A percentile compares a stretch with the other conserved stretches of the same genome.
Evolutionary conservation across 1,140 invertebrate species (phyloP).

Genomic region (Heterodera carotae): DNA sequence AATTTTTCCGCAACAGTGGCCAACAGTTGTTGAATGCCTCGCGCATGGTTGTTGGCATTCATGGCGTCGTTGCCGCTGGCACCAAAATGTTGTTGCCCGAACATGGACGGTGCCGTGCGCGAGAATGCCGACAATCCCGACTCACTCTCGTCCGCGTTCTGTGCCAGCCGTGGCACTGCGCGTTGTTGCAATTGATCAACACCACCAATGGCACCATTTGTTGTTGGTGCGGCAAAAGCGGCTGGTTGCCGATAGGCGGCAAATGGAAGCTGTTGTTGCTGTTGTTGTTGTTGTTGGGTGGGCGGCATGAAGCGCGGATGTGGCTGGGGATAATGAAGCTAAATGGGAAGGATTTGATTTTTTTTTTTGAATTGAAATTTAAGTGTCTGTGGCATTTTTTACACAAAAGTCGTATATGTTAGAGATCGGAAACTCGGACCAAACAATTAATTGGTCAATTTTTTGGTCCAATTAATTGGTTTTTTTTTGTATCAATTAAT

Average conservation of each 20-base stretch:
- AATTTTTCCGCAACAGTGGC: slow-evolving; percentile 29
- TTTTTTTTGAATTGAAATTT: neutral
- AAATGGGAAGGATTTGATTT: neutral
- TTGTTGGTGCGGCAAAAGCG: neutral
- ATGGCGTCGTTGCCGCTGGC: neutral
- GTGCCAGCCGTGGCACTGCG: slow-evolving; percentile 7
- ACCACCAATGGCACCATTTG: neutral
- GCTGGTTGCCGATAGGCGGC: slow-evolving; percentile 16
- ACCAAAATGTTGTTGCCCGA: neutral
- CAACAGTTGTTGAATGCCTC: slow-evolving; percentile 22
- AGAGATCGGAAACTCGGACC: too few relatives aligned
- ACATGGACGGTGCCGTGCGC: neutral
- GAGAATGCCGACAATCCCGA: neutral
- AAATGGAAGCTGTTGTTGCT: too few relatives aligned
- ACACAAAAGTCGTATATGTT: too few relatives aligned
- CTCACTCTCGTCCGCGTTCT: slow-evolving; percentile 22
- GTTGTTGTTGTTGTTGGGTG: neutral
- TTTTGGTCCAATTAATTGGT: too few relatives aligned
- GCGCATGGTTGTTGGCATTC: neutral
- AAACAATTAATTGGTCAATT: too few relatives aligned
- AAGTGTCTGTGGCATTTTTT: too few relatives aligned
- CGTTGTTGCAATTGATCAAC: slow-evolving; percentile 8
- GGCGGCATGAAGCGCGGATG: neutral
- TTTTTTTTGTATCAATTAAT: too few relatives aligned
- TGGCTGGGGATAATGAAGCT: neutral